These are phyloP conservation scores for Coccyzus lansbergi DNA, from an alignment of 2,797 vertebrate species.

Conservation along the genomic window DNA sequence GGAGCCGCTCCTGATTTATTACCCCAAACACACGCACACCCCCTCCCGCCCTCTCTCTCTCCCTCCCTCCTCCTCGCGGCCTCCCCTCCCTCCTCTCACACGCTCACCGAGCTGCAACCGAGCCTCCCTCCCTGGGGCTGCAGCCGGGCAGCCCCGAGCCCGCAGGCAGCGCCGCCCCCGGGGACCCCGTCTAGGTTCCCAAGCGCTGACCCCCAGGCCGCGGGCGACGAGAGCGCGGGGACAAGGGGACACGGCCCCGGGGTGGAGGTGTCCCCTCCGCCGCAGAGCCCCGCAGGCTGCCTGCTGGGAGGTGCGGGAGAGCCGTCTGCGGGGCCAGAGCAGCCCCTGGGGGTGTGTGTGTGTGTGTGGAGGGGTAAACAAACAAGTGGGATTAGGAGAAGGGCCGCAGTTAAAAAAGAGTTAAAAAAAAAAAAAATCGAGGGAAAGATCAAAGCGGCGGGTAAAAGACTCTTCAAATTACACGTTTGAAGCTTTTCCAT, in stretches of 20 bases:
- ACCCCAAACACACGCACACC: conserved; percentile 78
- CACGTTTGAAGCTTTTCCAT: conserved; percentile 86
- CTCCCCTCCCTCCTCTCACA: not conserved
- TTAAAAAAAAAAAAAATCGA: conserved; percentile 72
- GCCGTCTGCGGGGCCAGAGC: not conserved
- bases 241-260: not conserved
- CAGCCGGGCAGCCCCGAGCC: not conserved
- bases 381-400: conserved; percentile 2
- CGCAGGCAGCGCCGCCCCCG: not conserved
- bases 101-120: not conserved
- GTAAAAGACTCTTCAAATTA: conserved; percentile 85
- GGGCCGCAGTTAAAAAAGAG: conserved; percentile 69
- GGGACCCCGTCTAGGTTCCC: accelerated
- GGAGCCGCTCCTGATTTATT: conserved; percentile 84
- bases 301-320: not conserved
- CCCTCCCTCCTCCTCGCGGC: conserved; percentile 59
- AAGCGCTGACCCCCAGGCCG: not conserved
- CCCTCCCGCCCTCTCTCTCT: no score
- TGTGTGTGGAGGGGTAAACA: conserved; percentile 62
- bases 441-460: conserved; percentile 85
- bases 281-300: not conserved
- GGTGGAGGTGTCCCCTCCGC: no score
- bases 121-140: not conserved
- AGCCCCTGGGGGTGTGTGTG: conserved; percentile 68
- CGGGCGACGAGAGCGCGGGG: not conserved